Evolutionary conservation across 2,797 vertebrate genomes (phyloP).

Genomic region (Alexandromys oeconomus): DNA sequence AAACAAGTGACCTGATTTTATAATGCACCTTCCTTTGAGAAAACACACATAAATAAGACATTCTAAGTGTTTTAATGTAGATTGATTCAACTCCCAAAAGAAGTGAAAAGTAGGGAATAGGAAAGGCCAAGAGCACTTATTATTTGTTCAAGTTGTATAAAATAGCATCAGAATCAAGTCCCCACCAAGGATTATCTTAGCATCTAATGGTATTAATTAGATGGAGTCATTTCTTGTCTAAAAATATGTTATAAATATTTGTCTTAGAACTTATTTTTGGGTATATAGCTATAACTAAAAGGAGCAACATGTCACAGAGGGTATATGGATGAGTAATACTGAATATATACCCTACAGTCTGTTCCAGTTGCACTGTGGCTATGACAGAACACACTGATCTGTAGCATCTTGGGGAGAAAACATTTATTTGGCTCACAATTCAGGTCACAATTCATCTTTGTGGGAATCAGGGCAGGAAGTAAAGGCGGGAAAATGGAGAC

Average conservation of each 20-base stretch:
- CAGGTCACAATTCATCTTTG: too few species aligned
- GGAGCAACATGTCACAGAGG: background rate
- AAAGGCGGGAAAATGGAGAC: background rate
- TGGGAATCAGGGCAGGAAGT: background rate
- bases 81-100: conserved; percentile 22
- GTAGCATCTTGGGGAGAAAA: background rate
- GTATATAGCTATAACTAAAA: background rate
- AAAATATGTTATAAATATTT: conserved; percentile 13
- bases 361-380: background rate
- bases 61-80: conserved; percentile 59
- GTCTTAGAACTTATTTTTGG: background rate
- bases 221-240: conserved; percentile 42
- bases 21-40: conserved; percentile 56
- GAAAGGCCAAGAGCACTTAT: conserved; percentile 18
- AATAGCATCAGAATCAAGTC: background rate
- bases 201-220: background rate
- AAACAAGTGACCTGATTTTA: conserved; percentile 77
- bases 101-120: conserved; percentile 24
- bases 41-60: conserved; percentile 71
- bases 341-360: background rate
- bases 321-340: background rate
- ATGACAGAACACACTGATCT: background rate
- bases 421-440: background rate
- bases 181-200: background rate
- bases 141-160: background rate